Conservation (phyloP, 1,140 invertebrate species). For the Scaptomyza graminum region DNA sequence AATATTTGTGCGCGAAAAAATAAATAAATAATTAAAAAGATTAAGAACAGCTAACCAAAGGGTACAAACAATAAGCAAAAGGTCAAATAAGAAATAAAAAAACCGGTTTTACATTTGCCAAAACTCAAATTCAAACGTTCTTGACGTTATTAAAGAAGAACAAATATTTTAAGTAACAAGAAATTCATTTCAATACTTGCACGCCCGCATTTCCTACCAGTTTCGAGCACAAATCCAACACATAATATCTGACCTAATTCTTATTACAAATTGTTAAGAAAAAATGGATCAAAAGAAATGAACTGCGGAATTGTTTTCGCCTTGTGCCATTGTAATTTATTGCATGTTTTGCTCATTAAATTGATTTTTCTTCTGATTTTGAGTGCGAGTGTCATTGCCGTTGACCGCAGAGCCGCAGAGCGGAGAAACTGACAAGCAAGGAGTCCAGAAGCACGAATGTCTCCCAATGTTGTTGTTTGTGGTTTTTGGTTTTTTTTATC, state of each 20-base stretch:
- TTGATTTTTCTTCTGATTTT: slow-evolving; percentile 81
- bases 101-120: slow-evolving; percentile 62
- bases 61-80: slow-evolving; percentile 52
- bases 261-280: slow-evolving; percentile 39
- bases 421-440: slow-evolving; percentile 33
- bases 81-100: slow-evolving; percentile 59
- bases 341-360: slow-evolving; percentile 83
- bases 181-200: slow-evolving; percentile 45
- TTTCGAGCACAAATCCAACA: slow-evolving; percentile 10
- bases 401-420: slow-evolving; percentile 13
- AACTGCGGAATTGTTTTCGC: slow-evolving; percentile 46
- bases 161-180: slow-evolving; percentile 65
- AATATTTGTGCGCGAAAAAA: slow-evolving; percentile 26
- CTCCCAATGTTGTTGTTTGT: slow-evolving; percentile 26
- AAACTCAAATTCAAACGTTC: slow-evolving; percentile 58
- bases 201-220: slow-evolving; percentile 45
- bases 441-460: slow-evolving; percentile 72
- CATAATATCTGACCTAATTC: slow-evolving; percentile 64
- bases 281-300: slow-evolving; percentile 24
- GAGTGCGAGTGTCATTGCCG: slow-evolving; percentile 82
- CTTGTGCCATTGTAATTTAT: slow-evolving; percentile 69
- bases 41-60: slow-evolving; percentile 41
- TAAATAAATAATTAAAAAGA: slow-evolving; percentile 50
- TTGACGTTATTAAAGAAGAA: slow-evolving; percentile 56
- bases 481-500: slow-evolving; percentile 66